phyloP scores from a whole-genome alignment of 2,113 vertebrate genomes.

The Sinocyclocheilus rhinocerous region DNA sequence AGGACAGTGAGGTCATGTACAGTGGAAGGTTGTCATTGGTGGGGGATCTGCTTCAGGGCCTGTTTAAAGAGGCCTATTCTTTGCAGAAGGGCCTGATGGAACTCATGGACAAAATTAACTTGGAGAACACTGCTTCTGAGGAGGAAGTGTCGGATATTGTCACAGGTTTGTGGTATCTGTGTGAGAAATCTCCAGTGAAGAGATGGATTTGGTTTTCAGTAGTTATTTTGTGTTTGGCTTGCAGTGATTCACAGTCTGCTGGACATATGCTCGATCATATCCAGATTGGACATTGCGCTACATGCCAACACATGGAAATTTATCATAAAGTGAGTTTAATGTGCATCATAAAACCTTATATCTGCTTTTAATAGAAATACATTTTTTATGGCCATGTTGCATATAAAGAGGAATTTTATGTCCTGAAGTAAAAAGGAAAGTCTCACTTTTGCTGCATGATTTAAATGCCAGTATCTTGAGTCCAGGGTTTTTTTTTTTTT shows the following conservation, averaged over 20 bases:
- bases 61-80: conserved; percentile 91
- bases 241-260: conserved; percentile 91
- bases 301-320: conserved; percentile 98
- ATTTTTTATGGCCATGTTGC: no score
- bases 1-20: conserved; percentile 92
- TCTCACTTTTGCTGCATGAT: no score
- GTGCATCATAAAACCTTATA: background rate
- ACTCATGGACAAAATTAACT: conserved; percentile 81
- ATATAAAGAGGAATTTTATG: no score
- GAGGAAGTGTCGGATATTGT: conserved; percentile 79
- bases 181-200: background rate
- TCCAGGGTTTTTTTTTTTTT: no score
- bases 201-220: no score
- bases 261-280: conserved; percentile 91
- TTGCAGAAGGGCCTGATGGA: conserved; percentile 93
- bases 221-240: background rate
- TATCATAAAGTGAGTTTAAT: conserved; percentile 88
- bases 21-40: conserved; percentile 87
- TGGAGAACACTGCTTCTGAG: conserved; percentile 74
- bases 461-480: no score
- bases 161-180: conserved; percentile 73
- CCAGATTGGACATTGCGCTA: conserved; percentile 90
- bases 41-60: conserved; percentile 87
- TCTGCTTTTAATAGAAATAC: no score
- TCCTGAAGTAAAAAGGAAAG: no score